A percentile compares a stretch with the other conserved stretches of the same genome.
phyloP scores from a whole-genome alignment of 2,797 vertebrate species.

The Phataginus tetradactyla region DNA sequence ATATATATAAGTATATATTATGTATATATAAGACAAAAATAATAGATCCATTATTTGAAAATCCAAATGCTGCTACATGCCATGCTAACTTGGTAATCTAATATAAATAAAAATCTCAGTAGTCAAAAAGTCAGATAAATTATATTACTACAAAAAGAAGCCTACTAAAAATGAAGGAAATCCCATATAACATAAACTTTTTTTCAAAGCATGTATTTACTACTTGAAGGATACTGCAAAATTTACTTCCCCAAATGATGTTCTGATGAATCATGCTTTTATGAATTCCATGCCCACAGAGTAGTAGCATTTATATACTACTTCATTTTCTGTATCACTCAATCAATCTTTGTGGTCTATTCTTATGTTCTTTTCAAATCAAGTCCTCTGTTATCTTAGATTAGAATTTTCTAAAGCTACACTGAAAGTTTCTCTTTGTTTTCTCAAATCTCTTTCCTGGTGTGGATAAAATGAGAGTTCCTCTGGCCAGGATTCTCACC shows the following conservation, averaged over 20 bases:
- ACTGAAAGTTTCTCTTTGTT: neutral
- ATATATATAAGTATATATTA: neutral
- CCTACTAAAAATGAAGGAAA: neutral
- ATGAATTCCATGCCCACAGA: neutral
- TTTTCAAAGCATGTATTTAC: neutral
- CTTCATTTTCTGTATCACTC: neutral
- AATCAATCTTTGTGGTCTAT: neutral
- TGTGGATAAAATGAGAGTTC: too few relatives aligned
- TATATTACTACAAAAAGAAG: neutral
- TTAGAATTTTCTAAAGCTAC: neutral
- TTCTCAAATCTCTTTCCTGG: neutral
- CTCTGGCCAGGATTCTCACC: too few relatives aligned
- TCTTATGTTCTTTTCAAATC: neutral
- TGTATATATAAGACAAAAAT: neutral
- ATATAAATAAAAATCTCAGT: neutral
- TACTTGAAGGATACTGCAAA: neutral
- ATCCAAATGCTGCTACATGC: neutral
- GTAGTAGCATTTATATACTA: neutral
- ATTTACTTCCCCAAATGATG: neutral
- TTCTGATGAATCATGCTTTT: neutral
- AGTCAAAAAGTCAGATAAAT: neutral
- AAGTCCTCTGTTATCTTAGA: neutral
- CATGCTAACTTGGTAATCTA: neutral
- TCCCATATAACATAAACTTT: neutral
- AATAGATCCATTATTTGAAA: neutral